phyloP scores from a whole-genome alignment of 1,140 invertebrate genomes.

The Panulirus ornatus region DNA sequence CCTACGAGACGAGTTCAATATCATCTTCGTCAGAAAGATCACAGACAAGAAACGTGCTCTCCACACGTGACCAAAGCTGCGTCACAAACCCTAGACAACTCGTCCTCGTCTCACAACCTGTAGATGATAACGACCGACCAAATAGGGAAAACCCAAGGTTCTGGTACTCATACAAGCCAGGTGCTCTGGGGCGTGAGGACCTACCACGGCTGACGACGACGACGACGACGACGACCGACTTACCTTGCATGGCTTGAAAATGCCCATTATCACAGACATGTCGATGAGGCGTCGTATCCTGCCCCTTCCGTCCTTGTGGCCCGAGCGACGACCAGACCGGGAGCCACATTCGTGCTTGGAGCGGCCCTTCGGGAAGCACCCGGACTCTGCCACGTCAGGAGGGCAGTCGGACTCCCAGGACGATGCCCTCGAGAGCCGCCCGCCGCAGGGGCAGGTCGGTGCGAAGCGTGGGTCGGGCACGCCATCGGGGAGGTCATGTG shows the following conservation, averaged over 20 bases:
- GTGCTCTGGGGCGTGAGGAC: no score
- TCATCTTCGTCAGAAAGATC: no score
- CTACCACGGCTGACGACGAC: no score
- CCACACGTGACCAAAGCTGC: no score
- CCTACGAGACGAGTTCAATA: no score
- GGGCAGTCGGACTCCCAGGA: conserved; percentile 62
- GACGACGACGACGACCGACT: neutral
- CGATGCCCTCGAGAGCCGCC: conserved; percentile 63
- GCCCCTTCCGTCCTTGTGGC: conserved; percentile 70
- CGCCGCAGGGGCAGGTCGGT: conserved; percentile 73
- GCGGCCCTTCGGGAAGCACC: conserved; percentile 57
- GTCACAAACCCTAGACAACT: no score
- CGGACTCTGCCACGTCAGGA: conserved; percentile 63
- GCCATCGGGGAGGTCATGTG: conserved; percentile 65
- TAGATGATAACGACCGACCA: no score
- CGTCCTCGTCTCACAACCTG: no score
- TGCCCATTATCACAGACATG: conserved; percentile 71
- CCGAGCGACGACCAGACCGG: conserved; percentile 14
- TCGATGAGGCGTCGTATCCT: conserved; percentile 70
- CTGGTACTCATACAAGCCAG: no score
- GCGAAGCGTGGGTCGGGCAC: conserved; percentile 74
- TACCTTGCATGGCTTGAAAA: conserved; percentile 75
- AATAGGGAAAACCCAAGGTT: no score
- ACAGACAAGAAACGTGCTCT: no score
- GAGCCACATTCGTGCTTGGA: conserved; percentile 42